Percentiles rank a stretch among this genome's conserved stretches.
phyloP scores from a whole-genome alignment of 2,797 vertebrate species.

The Muscicapa striata region DNA sequence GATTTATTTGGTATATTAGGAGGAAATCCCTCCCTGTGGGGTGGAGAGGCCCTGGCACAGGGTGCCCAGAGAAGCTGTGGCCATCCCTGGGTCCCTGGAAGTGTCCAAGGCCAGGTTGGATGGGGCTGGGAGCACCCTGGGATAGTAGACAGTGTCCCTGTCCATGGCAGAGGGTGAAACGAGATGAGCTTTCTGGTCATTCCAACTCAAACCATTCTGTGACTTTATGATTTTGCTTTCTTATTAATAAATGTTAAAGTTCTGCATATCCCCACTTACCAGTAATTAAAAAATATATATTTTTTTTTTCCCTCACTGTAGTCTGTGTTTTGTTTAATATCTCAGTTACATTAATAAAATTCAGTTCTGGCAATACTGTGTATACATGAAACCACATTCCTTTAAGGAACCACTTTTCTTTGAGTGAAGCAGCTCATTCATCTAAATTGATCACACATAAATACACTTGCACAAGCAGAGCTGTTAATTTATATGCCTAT shows the following conservation, averaged over 20 bases:
- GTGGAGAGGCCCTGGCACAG: accelerated
- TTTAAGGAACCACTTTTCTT: not conserved
- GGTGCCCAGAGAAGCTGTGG: not conserved
- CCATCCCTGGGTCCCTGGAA: not conserved
- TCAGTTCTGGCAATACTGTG: not conserved
- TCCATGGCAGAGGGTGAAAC: too few species aligned
- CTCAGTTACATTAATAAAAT: not conserved
- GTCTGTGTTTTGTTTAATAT: not conserved
- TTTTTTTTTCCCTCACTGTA: not conserved
- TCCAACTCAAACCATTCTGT: not conserved
- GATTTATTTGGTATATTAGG: not conserved
- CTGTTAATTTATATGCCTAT: not conserved
- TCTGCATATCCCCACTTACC: not conserved
- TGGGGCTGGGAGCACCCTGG: accelerated
- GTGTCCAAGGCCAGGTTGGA: not conserved
- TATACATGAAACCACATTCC: not conserved
- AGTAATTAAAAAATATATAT: not conserved
- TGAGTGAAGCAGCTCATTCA: not conserved
- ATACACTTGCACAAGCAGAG: not conserved
- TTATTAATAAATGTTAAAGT: not conserved
- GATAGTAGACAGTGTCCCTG: accelerated
- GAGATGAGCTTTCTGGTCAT: accelerated
- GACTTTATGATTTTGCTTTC: not conserved
- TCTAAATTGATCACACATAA: not conserved
- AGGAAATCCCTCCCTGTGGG: accelerated